phyloP scores from a whole-genome alignment of 2,888 invertebrate species.

The Agonum fuliginosum region DNA sequence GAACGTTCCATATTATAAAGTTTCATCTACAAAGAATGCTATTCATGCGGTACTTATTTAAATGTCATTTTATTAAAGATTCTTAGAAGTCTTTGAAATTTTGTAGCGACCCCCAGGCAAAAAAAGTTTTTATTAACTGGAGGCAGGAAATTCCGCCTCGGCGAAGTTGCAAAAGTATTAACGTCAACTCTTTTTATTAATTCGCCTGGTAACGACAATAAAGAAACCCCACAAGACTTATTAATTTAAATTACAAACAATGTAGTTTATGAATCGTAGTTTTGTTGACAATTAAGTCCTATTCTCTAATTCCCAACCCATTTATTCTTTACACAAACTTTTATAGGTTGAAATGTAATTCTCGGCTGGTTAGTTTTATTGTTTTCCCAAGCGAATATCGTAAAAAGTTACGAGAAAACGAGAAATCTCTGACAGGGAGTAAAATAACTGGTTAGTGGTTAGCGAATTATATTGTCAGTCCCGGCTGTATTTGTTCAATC shows the following conservation, averaged over 20 bases:
- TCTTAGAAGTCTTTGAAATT: constrained; percentile 41
- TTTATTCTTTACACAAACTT: constrained; percentile 11
- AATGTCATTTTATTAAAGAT: constrained; percentile 51
- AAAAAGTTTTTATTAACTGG: constrained; percentile 22
- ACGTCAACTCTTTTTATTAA: constrained; percentile 5
- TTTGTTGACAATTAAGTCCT: constrained; percentile 15
- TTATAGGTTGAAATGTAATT: constrained; percentile 1
- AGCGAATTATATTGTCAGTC: no score
- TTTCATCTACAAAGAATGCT: constrained; percentile 34
- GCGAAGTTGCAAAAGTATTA: constrained; percentile 23
- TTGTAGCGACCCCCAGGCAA: constrained; percentile 16
- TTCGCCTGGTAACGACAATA: not conserved
- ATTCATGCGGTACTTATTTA: constrained; percentile 37
- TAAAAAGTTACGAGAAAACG: not conserved
- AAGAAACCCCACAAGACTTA: not conserved
- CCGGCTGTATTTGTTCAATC: no score
- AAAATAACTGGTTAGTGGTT: not conserved
- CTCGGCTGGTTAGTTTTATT: not conserved
- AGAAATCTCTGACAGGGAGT: not conserved
- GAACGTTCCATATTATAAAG: constrained; percentile 17
- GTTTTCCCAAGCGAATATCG: not conserved
- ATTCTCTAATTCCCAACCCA: not conserved
- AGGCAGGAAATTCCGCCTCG: not conserved
- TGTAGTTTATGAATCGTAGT: not conserved
- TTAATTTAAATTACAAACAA: constrained; percentile 31